Percentiles rank a stretch among this genome's conserved stretches.
Evolutionary conservation across 2,888 invertebrate genomes (phyloP).

Genomic region (Augiades crinisus): DNA sequence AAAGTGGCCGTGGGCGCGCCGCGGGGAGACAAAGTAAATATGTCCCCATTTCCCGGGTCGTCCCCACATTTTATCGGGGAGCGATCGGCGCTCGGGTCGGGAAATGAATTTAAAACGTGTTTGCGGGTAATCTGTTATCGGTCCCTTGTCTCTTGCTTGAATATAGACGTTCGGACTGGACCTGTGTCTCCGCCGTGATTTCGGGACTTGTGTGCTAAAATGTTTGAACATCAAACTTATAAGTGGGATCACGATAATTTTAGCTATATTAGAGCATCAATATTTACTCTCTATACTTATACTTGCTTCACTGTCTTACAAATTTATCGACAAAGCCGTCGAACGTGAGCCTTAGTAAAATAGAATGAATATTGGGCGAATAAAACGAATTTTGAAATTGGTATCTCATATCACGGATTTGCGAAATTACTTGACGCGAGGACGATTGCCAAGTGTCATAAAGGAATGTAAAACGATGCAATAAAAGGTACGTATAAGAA

Average conservation of each 20-base stretch:
- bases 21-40: slow-evolving; percentile 79
- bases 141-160: slow-evolving; percentile 78
- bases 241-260: slow-evolving; percentile 20
- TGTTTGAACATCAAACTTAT: slow-evolving; percentile 25
- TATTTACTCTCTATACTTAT: background rate
- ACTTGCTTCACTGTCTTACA: background rate
- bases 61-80: slow-evolving; percentile 80
- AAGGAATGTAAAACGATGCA: slow-evolving; percentile 39
- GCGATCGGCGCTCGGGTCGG: slow-evolving; percentile 79
- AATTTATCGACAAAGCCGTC: background rate
- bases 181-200: slow-evolving; percentile 66
- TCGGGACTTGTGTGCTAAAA: slow-evolving; percentile 44
- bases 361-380: no score
- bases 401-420: slow-evolving; percentile 3
- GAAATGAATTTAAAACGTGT: slow-evolving; percentile 82
- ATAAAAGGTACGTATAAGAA: slow-evolving; percentile 54
- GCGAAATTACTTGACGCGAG: slow-evolving; percentile 7
- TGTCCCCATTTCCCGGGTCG: slow-evolving; percentile 74
- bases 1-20: slow-evolving; percentile 69
- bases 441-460: slow-evolving; percentile 12
- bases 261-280: slow-evolving; percentile 8
- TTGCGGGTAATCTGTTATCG: slow-evolving; percentile 82
- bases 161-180: slow-evolving; percentile 72
- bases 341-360: no score
- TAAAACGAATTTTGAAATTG: slow-evolving; percentile 3